Conservation (phyloP, 2,113 vertebrate species). For the Bubo scandiacus region DNA sequence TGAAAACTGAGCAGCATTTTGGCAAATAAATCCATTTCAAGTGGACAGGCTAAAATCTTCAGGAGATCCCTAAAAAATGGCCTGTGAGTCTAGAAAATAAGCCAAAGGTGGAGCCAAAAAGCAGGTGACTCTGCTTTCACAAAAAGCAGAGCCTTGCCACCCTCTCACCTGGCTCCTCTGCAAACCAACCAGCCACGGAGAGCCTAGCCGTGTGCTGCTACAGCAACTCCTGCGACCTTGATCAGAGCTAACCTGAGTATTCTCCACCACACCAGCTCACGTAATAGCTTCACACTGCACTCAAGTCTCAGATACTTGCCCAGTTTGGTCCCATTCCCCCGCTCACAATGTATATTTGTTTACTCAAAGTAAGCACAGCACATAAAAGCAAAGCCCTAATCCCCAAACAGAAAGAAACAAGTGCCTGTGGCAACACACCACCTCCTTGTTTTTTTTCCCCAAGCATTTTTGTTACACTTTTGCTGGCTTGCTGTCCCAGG, state of each 20-base stretch:
- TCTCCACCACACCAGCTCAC: neutral
- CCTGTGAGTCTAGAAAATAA: neutral
- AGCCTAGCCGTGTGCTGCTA: neutral
- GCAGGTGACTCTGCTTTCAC: neutral
- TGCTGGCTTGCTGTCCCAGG: neutral
- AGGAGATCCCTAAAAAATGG: neutral
- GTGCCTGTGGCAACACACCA: neutral
- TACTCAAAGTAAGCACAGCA: neutral
- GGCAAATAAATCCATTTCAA: neutral
- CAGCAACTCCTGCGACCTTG: neutral
- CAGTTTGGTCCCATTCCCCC: neutral
- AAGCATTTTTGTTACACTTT: neutral
- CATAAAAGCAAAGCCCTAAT: neutral
- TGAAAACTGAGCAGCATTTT: neutral
- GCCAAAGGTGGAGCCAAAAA: neutral
- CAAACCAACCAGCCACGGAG: neutral
- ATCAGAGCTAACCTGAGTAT: neutral
- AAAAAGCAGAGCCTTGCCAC: neutral
- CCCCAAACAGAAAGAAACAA: neutral
- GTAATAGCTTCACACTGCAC: neutral
- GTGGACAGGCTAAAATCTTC: neutral
- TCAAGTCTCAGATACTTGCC: neutral
- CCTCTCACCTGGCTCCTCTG: neutral
- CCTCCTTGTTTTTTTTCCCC: neutral
- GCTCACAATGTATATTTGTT: accelerated